Conservation (phyloP, 1,140 invertebrate species). For the Tetramorium parvispinum region DNA sequence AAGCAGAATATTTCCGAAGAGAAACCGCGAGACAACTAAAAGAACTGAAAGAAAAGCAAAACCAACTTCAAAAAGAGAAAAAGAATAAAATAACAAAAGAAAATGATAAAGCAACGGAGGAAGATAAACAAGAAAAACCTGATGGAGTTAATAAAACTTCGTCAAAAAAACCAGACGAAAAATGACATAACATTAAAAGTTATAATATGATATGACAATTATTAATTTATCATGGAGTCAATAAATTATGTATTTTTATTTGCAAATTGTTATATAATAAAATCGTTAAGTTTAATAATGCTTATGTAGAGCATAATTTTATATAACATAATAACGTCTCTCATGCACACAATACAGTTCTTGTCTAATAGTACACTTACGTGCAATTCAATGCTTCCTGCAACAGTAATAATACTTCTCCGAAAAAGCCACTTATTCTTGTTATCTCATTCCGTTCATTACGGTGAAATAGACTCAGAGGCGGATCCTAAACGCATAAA, state of each 20-base stretch:
- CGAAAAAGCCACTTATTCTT: constrained; percentile 82
- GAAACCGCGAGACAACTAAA: constrained; percentile 77
- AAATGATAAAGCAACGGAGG: not conserved
- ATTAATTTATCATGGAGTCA: not conserved
- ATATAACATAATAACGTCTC: not conserved
- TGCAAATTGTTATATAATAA: not conserved
- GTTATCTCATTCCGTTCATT: constrained; percentile 72
- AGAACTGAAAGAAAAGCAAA: constrained; percentile 64
- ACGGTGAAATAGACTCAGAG: constrained; percentile 76
- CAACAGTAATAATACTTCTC: constrained; percentile 80
- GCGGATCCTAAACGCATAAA: constrained; percentile 78
- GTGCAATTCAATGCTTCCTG: constrained; percentile 83
- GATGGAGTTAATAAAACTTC: not conserved
- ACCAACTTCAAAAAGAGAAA: constrained; percentile 53
- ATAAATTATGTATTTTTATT: not conserved
- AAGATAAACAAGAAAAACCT: constrained; percentile 13
- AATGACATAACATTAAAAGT: not conserved
- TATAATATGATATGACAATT: not conserved
- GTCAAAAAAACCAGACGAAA: not conserved
- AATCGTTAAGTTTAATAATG: not conserved
- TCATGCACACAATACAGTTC: not conserved
- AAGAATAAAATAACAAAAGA: constrained; percentile 27
- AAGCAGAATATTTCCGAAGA: constrained; percentile 80
- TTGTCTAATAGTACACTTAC: constrained; percentile 73
- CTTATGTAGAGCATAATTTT: not conserved